A percentile compares a stretch with the other conserved stretches of the same genome.
phyloP scores from a whole-genome alignment of 2,797 vertebrate species.

The Halcyon chelicuti region DNA sequence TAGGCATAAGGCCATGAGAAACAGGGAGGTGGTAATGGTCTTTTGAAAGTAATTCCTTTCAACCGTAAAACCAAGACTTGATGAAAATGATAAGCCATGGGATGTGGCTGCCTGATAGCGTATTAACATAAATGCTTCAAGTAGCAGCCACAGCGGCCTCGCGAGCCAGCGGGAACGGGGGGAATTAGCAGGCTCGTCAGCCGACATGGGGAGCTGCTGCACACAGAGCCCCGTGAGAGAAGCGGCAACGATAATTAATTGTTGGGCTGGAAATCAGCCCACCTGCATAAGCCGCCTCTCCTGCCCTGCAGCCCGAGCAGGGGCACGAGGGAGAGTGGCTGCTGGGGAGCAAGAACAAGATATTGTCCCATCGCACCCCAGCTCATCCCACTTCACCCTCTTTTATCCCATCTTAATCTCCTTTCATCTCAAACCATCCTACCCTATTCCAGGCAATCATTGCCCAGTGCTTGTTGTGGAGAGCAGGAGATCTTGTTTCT shows the following conservation, averaged over 20 bases:
- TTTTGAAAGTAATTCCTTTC: conserved; percentile 75
- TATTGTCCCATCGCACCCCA: accelerated
- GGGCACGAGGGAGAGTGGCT: neutral
- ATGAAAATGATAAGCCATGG: conserved; percentile 71
- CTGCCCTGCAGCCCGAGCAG: neutral
- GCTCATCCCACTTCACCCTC: accelerated
- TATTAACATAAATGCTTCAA: conserved; percentile 65
- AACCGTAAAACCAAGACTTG: conserved; percentile 71
- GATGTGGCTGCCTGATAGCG: conserved; percentile 61
- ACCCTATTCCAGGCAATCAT: accelerated
- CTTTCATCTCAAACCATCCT: neutral
- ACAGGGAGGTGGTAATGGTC: conserved; percentile 71
- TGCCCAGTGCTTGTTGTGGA: neutral
- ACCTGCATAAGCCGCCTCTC: neutral
- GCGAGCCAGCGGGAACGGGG: neutral
- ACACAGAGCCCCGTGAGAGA: neutral
- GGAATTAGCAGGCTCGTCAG: neutral
- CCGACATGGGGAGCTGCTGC: neutral
- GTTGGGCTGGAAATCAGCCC: neutral
- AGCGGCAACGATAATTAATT: neutral
- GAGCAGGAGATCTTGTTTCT: neutral
- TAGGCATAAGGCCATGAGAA: conserved; percentile 67
- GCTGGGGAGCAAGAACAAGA: neutral
- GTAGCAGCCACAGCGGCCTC: neutral
- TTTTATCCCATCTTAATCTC: neutral